Evolutionary conservation across 2,113 vertebrate species (phyloP).

Genomic region (Galemys pyrenaicus): DNA sequence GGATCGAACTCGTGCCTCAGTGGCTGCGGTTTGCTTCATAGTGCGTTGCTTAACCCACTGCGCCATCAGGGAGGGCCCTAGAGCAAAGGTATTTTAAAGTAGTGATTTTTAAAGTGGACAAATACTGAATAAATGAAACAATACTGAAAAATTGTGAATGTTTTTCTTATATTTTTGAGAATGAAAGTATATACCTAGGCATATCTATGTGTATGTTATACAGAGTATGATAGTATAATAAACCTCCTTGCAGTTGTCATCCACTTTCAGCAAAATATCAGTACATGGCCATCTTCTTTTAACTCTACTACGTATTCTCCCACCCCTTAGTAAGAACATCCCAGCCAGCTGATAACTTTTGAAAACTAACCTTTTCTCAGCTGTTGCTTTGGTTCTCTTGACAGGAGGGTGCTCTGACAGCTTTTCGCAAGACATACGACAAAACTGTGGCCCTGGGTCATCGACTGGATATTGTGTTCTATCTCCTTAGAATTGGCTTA

Average conservation of each 20-base stretch:
- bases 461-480: constrained; percentile 98
- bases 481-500: constrained; percentile 95
- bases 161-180: not conserved
- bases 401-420: constrained; percentile 95
- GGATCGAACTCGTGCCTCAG: too few species aligned
- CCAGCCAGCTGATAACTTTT: not conserved
- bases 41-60: too few species aligned
- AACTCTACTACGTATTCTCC: fast-evolving
- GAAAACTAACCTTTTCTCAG: not conserved
- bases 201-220: not conserved
- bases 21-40: too few species aligned
- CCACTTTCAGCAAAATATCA: not conserved
- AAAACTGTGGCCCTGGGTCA: constrained; percentile 98
- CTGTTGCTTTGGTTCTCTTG: constrained; percentile 52
- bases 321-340: not conserved
- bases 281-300: fast-evolving
- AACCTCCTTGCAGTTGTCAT: not conserved
- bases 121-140: not conserved
- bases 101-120: not conserved
- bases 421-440: constrained; percentile 97
- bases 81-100: not conserved
- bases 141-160: not conserved
- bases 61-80: too few species aligned
- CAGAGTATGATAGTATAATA: not conserved
- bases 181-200: not conserved